These are phyloP conservation scores for Parapsyche elsis DNA, from an alignment of 1,140 invertebrate genomes.

Conservation along the genomic window DNA sequence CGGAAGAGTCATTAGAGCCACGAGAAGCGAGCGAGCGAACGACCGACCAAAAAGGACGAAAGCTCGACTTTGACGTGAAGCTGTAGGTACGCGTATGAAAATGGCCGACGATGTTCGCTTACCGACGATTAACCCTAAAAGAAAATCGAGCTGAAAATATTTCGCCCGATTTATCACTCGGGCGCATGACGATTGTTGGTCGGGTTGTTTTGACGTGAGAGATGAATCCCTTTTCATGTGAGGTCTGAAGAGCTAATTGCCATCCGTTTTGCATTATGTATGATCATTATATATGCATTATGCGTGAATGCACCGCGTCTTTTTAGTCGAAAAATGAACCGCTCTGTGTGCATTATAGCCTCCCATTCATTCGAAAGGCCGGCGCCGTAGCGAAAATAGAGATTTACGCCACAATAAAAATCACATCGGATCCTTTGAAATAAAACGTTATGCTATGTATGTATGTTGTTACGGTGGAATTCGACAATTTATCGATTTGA, in stretches of 20 bases:
- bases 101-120: neutral
- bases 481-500: neutral
- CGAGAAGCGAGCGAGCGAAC: neutral
- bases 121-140: neutral
- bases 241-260: constrained; percentile 39
- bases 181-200: constrained; percentile 24
- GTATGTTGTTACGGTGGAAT: too few species aligned
- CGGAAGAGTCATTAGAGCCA: constrained; percentile 34
- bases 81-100: neutral
- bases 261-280: constrained; percentile 29
- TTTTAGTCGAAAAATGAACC: constrained; percentile 20
- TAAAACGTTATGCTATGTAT: too few species aligned
- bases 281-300: constrained; percentile 31
- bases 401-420: too few species aligned
- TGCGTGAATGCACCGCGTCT: neutral
- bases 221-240: constrained; percentile 40
- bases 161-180: constrained; percentile 50
- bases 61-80: constrained; percentile 44
- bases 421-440: too few species aligned
- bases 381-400: too few species aligned
- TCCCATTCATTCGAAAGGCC: too few species aligned
- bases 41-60: neutral
- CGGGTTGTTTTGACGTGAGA: neutral
- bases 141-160: constrained; percentile 42
- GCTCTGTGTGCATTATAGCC: neutral